Evolutionary conservation across 2,888 invertebrate species (phyloP).

Genomic region (Drymonia ruficornis): DNA sequence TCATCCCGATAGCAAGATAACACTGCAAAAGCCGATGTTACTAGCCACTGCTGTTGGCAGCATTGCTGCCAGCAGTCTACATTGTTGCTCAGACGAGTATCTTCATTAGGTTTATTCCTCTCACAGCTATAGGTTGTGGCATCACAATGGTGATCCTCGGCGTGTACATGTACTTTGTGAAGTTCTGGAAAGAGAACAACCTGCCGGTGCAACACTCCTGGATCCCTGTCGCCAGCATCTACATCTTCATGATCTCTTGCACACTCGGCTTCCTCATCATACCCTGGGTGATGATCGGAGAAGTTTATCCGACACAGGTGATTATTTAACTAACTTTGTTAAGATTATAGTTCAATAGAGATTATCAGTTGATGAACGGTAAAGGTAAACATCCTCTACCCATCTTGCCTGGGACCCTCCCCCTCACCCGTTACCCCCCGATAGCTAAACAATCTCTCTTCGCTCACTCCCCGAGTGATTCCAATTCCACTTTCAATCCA

Average conservation of each 20-base stretch:
- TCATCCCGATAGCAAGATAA: too few species aligned
- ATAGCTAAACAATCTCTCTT: too few species aligned
- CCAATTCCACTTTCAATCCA: too few species aligned
- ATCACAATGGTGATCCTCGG: slow-evolving; percentile 86
- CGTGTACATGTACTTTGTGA: slow-evolving; percentile 84
- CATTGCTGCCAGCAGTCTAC: too few species aligned
- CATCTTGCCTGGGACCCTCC: too few species aligned
- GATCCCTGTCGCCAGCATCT: slow-evolving; percentile 86
- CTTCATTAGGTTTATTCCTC: not conserved
- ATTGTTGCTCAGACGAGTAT: not conserved
- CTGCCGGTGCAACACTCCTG: slow-evolving; percentile 77
- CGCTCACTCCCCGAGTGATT: too few species aligned
- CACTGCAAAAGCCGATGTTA: too few species aligned
- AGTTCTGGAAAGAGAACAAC: slow-evolving; percentile 74
- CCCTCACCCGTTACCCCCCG: too few species aligned
- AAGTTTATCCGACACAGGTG: slow-evolving; percentile 88
- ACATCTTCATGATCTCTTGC: slow-evolving; percentile 85
- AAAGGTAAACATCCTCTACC: too few species aligned
- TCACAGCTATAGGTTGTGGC: slow-evolving; percentile 85
- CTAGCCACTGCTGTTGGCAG: too few species aligned
- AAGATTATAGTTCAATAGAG: too few species aligned
- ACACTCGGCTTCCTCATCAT: slow-evolving; percentile 88
- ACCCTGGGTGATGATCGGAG: slow-evolving; percentile 91
- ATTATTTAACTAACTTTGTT: not conserved
- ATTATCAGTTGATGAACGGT: too few species aligned